Evolutionary conservation across 2,888 invertebrate genomes (phyloP), one percentile per base, ranked within the genome.

Genomic region (Nysson spinosus): DNA sequence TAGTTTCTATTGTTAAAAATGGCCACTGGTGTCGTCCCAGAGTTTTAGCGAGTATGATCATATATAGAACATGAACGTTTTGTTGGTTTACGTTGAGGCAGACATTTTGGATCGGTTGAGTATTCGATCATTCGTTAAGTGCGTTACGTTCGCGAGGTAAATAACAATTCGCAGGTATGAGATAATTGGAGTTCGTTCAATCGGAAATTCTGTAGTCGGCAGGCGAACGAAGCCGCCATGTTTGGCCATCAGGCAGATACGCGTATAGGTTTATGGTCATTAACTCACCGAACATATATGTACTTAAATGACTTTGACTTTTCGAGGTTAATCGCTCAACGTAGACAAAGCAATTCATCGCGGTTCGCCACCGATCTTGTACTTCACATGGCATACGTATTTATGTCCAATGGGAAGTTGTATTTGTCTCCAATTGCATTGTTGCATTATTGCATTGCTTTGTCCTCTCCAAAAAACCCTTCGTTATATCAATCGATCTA

Each of bases 261-360:
- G 24, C 35, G 49, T 22, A 32, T n/a, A 44, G 12, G 39, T 14
- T 49, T 43, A 42, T 55, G 49, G 46, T 24, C 24, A 44, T 52
- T 65, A 51, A 35, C 52, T 57, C 56, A 62, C 52, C n/a, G 51
- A 50, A 57, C 64, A 44, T 71, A 50, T 40, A 42, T 52, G 71
- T 55, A 72, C 72, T 63, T 63, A 67, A 55, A 56, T 19, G 55
- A n/a, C 50, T 43, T 60, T 35, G 58, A 58, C 51, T 70, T 49
- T 47, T 35, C 61, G 55, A 49, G 34, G 47, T 14, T 47, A 49
- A 43, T 61, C 44, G 52, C 12, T 55, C 40, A 30, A 62, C 35
- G 50, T 19, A 11, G 17, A 70, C 28, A 30, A 19, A 39, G 58
- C 50, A 51, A 37, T 62, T 58, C 44, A 43, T 67, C 39, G 30